Conservation (phyloP, 2,888 invertebrate genomes). For the Ypsolopha scabrella region DNA sequence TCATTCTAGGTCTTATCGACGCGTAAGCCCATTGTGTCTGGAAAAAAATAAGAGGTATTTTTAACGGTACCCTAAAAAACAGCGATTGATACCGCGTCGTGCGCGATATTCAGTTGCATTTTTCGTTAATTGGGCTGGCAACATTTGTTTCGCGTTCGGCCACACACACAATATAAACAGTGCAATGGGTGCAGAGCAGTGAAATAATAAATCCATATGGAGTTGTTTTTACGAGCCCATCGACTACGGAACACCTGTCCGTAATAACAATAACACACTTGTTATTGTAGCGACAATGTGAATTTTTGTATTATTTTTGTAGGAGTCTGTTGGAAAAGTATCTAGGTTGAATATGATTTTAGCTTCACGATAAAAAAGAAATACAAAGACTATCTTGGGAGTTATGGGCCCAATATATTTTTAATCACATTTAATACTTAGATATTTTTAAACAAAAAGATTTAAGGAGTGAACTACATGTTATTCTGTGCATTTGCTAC, state of each 20-base stretch:
- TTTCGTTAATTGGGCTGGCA: neutral
- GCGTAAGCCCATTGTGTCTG: too few species aligned
- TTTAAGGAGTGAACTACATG: too few species aligned
- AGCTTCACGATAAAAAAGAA: neutral
- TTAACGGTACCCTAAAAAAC: too few species aligned
- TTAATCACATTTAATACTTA: too few species aligned
- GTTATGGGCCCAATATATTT: too few species aligned
- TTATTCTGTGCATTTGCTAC: too few species aligned
- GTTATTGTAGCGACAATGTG: constrained; percentile 15
- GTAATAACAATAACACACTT: constrained; percentile 30
- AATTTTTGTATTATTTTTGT: constrained; percentile 1
- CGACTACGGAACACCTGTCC: constrained; percentile 43
- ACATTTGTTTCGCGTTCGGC: neutral
- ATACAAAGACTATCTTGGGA: too few species aligned
- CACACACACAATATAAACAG: neutral
- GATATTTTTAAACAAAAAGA: too few species aligned
- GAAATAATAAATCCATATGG: constrained; percentile 42
- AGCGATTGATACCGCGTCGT: too few species aligned
- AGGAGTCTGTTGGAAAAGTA: too few species aligned
- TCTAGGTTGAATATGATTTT: neutral
- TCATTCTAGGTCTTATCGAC: too few species aligned
- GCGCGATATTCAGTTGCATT: constrained; percentile 11
- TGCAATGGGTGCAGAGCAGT: constrained; percentile 30
- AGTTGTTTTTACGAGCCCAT: constrained; percentile 55
- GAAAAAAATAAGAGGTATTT: too few species aligned